Percentiles rank a stretch among this genome's conserved stretches.
Conservation (phyloP, 1,140 invertebrate species). For the Heliothis virescens region DNA sequence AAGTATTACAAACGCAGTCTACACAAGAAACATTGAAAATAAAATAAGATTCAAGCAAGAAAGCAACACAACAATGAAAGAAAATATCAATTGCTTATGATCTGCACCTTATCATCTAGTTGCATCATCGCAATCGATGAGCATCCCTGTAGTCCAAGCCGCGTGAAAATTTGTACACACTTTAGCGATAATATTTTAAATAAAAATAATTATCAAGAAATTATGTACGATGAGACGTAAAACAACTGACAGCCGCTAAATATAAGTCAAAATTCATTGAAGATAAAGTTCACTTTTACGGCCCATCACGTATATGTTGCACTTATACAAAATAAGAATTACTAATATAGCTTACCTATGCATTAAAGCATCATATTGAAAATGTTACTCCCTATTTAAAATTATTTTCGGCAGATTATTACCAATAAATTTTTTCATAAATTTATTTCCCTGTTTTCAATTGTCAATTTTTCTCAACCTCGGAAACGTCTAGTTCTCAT, state of each 20-base stretch:
- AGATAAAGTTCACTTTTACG: constrained; percentile 64
- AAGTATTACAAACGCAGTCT: constrained; percentile 11
- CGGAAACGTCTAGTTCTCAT: background rate
- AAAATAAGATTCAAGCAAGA: constrained; percentile 57
- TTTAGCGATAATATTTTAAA: constrained; percentile 65
- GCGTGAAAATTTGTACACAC: constrained; percentile 73
- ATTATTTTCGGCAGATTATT: constrained; percentile 68
- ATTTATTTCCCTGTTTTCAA: constrained; percentile 70
- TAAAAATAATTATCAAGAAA: constrained; percentile 60
- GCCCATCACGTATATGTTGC: constrained; percentile 27
- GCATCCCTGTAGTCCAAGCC: constrained; percentile 76
- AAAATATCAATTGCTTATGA: constrained; percentile 53
- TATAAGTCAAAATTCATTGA: constrained; percentile 70
- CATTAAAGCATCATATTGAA: constrained; percentile 72
- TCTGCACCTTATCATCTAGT: constrained; percentile 84
- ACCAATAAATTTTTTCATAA: constrained; percentile 75
- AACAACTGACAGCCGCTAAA: constrained; percentile 84
- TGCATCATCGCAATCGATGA: constrained; percentile 79
- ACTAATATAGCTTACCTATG: constrained; percentile 67
- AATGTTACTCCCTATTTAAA: constrained; percentile 61
- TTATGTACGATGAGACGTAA: constrained; percentile 75
- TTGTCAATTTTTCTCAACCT: constrained; percentile 58
- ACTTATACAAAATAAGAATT: constrained; percentile 31
- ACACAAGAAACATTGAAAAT: constrained; percentile 31
- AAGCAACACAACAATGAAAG: constrained; percentile 46